phyloP scores from a whole-genome alignment of 2,113 vertebrate genomes.

The Syrrhaptes paradoxus region DNA sequence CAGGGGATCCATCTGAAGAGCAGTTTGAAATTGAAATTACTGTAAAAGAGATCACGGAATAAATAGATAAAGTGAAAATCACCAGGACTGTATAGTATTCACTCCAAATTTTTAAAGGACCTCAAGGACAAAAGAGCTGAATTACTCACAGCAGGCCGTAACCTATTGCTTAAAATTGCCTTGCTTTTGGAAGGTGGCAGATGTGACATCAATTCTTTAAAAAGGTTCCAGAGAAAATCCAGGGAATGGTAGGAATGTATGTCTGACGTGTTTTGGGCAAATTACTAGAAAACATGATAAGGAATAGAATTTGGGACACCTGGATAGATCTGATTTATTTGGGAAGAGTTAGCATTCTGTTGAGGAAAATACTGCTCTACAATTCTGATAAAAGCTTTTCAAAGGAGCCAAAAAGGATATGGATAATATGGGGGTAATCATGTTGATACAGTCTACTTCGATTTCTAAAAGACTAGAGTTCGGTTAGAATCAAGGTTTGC shows the following conservation, averaged over 20 bases:
- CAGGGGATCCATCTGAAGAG: background rate
- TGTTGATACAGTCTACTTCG: background rate
- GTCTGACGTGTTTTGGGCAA: background rate
- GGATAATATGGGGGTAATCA: background rate
- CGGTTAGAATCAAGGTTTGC: background rate
- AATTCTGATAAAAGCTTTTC: background rate
- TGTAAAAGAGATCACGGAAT: conserved; percentile 23
- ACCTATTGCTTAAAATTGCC: conserved; percentile 36
- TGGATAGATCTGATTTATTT: background rate
- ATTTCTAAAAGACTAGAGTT: background rate
- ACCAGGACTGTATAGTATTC: background rate
- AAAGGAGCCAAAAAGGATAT: background rate
- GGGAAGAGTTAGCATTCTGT: background rate
- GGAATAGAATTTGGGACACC: background rate
- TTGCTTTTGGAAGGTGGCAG: conserved; percentile 14
- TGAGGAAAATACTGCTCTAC: background rate
- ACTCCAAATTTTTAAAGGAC: conserved; percentile 31
- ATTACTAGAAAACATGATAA: background rate
- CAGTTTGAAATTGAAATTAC: conserved; percentile 27
- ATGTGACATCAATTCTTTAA: background rate
- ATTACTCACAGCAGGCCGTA: conserved; percentile 35
- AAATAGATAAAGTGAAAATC: conserved; percentile 38
- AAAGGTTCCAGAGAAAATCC: background rate
- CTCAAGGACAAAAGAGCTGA: background rate
- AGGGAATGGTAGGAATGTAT: background rate